These are phyloP conservation scores for Ptychochromis oligacanthus DNA, from an alignment of 2,113 vertebrate genomes.

Conservation along the genomic window DNA sequence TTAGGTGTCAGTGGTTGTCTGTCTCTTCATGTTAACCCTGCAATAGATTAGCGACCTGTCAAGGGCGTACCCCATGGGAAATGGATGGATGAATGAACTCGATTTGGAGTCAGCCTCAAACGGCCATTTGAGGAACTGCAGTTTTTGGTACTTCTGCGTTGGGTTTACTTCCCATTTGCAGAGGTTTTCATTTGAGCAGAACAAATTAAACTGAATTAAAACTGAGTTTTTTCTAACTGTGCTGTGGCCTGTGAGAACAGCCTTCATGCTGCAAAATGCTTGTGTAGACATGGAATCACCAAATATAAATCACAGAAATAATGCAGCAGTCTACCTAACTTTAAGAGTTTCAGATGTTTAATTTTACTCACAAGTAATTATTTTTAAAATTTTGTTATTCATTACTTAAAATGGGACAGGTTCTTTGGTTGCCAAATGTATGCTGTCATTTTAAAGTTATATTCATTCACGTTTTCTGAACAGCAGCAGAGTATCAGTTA, in stretches of 20 bases:
- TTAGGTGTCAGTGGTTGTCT: not conserved
- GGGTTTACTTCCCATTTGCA: not conserved
- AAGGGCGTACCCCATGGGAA: not conserved
- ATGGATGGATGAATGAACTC: not conserved
- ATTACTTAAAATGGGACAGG: not conserved
- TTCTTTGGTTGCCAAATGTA: not conserved
- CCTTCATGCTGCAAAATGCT: not conserved
- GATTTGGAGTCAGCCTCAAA: not conserved
- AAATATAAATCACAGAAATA: not conserved
- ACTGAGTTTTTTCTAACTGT: too few species aligned
- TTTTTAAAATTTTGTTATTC: not conserved
- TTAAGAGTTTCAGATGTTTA: not conserved
- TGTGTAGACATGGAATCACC: not conserved
- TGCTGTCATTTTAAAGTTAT: not conserved
- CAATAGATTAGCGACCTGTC: not conserved
- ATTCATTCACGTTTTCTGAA: not conserved
- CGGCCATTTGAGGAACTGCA: not conserved
- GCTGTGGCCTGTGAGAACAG: too few species aligned
- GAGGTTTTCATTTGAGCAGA: not conserved
- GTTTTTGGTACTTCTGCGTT: accelerated
- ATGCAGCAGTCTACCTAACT: not conserved
- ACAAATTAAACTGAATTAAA: not conserved
- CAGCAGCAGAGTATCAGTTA: not conserved
- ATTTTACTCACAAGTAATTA: not conserved
- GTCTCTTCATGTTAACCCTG: too few species aligned